Conservation (phyloP, 1,140 invertebrate species). For the Phthorimaea operculella region DNA sequence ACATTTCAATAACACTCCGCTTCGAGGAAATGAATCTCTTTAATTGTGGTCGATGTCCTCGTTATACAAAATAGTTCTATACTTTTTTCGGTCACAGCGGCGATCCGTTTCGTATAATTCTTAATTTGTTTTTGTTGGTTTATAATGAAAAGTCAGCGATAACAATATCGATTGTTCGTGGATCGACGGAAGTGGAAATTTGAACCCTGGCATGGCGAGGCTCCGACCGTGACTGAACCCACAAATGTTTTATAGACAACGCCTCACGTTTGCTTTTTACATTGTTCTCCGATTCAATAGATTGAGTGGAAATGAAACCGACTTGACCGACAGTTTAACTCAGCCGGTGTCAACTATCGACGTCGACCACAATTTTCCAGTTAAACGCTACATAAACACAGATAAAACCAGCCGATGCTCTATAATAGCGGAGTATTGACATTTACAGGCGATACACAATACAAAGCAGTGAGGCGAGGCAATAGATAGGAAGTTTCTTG, state of each 20-base stretch:
- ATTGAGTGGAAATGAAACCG: slow-evolving; percentile 17
- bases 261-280: slow-evolving; percentile 32
- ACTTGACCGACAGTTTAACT: slow-evolving; percentile 12
- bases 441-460: slow-evolving; percentile 1
- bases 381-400: neutral
- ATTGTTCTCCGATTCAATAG: slow-evolving; percentile 26
- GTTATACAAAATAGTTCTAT: slow-evolving; percentile 12
- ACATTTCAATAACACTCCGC: slow-evolving; percentile 29
- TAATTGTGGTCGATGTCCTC: slow-evolving; percentile 19
- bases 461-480: neutral
- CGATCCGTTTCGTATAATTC: slow-evolving; percentile 11
- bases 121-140: slow-evolving; percentile 47
- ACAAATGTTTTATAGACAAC: slow-evolving; percentile 37
- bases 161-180: slow-evolving; percentile 56
- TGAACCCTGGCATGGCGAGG: slow-evolving; percentile 40
- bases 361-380: neutral
- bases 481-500: slow-evolving; percentile 1
- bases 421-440: neutral
- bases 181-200: slow-evolving; percentile 53
- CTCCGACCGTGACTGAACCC: slow-evolving; percentile 49
- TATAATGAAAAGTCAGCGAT: slow-evolving; percentile 42
- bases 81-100: slow-evolving; percentile 16
- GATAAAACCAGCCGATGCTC: neutral
- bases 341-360: slow-evolving; percentile 3
- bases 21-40: slow-evolving; percentile 22